Evolutionary conservation across 2,113 vertebrate species (phyloP).

Genomic region (Tachycineta bicolor): DNA sequence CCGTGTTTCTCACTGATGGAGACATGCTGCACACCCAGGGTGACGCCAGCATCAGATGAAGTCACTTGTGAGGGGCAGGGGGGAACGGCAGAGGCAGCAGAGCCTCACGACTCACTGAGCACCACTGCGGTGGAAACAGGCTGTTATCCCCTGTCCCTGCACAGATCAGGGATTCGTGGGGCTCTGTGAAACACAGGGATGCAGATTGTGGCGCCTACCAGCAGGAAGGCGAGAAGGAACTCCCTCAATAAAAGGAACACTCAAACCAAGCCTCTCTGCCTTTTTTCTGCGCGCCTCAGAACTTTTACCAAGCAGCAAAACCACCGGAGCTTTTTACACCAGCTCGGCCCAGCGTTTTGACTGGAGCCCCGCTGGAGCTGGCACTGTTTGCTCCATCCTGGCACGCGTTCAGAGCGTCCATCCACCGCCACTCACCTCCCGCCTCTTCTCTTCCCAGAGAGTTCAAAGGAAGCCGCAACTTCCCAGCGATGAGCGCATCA

Average conservation of each 20-base stretch:
- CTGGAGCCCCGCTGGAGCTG: not conserved
- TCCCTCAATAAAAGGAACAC: not conserved
- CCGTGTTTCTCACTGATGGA: not conserved
- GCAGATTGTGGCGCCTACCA: rapidly evolving
- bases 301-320: not conserved
- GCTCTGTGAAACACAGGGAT: rapidly evolving
- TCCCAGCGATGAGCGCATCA: not conserved
- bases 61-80: rapidly evolving
- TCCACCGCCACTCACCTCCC: not conserved
- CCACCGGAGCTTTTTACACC: not conserved
- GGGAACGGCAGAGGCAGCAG: rapidly evolving
- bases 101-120: rapidly evolving
- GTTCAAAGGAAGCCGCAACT: not conserved
- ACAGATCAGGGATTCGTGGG: not conserved
- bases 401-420: not conserved
- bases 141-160: rapidly evolving
- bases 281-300: not conserved
- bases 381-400: not conserved
- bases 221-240: not conserved
- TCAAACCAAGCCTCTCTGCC: not conserved
- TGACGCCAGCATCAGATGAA: rapidly evolving
- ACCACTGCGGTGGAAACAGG: rapidly evolving
- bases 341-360: not conserved
- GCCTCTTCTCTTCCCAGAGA: not conserved
- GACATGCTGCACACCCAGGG: rapidly evolving